Percentiles rank a stretch among this genome's conserved stretches.
Evolutionary conservation across 2,888 invertebrate species (phyloP).

Genomic region (Disparrhopalites patrizii): DNA sequence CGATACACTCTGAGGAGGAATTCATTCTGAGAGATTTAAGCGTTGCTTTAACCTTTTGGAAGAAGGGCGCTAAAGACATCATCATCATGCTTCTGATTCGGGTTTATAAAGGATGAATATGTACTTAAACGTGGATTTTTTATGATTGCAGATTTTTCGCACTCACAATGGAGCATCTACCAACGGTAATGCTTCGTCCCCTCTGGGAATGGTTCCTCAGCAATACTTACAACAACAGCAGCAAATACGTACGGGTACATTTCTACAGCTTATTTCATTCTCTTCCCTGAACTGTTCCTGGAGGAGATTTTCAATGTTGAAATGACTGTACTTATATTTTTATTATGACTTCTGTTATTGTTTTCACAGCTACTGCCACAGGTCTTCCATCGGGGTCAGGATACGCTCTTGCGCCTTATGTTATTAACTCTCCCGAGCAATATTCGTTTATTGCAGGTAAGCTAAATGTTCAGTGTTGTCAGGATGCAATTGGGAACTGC

Average conservation of each 20-base stretch:
- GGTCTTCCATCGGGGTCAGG: constrained; percentile 50
- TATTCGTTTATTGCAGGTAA: constrained; percentile 68
- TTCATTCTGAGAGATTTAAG: too few species aligned
- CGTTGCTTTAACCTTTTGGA: too few species aligned
- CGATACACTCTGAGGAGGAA: too few species aligned
- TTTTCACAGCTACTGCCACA: not conserved
- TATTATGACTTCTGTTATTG: too few species aligned
- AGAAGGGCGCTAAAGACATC: too few species aligned
- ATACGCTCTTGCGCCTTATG: constrained; percentile 68
- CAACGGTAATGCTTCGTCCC: constrained; percentile 46
- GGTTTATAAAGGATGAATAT: not conserved
- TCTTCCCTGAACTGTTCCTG: not conserved
- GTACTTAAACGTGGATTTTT: not conserved
- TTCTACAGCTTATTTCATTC: not conserved
- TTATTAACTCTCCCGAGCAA: constrained; percentile 81
- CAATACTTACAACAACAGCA: constrained; percentile 72
- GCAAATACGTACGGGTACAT: constrained; percentile 56
- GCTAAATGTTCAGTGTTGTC: not conserved
- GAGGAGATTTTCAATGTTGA: too few species aligned
- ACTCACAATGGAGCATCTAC: constrained; percentile 66
- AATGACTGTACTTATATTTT: too few species aligned
- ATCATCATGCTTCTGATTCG: not conserved
- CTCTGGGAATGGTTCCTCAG: constrained; percentile 60
- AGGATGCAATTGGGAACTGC: too few species aligned
- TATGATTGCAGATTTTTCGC: constrained; percentile 72